Evolutionary conservation across 2,888 invertebrate species (phyloP).

Genomic region (Thysanoteuthis rhombus): DNA sequence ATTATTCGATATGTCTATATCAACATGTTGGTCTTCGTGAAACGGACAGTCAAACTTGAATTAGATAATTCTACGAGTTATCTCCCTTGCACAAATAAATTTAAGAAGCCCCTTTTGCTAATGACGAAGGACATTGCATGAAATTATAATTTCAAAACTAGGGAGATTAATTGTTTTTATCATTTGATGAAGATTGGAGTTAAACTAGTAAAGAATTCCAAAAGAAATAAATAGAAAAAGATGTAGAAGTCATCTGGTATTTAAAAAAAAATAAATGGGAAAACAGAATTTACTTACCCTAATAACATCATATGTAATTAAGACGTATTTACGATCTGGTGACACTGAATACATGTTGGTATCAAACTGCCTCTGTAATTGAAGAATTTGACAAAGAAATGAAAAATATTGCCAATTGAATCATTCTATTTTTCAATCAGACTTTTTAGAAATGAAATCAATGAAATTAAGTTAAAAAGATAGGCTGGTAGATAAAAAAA

Average conservation of each 20-base stretch:
- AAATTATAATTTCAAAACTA: background rate
- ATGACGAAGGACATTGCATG: background rate
- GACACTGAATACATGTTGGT: slow-evolving; percentile 60
- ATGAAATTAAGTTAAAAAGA: too few relatives aligned
- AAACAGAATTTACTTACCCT: slow-evolving; percentile 50
- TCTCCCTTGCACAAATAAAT: background rate
- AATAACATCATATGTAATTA: slow-evolving; percentile 59
- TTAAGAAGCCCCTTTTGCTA: too few relatives aligned
- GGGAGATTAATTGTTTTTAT: background rate
- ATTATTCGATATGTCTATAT: too few relatives aligned
- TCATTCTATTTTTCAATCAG: too few relatives aligned
- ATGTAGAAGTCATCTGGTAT: background rate
- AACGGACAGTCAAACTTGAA: background rate
- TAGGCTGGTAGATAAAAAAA: too few relatives aligned
- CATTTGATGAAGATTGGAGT: background rate
- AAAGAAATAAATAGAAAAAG: background rate
- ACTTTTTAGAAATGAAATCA: too few relatives aligned
- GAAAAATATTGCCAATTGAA: background rate
- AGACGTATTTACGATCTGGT: slow-evolving; percentile 60
- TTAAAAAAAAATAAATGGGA: background rate
- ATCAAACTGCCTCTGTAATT: slow-evolving; percentile 60
- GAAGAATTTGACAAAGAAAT: background rate
- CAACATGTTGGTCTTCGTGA: background rate
- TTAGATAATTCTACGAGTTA: background rate
- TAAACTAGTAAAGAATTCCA: background rate